Evolutionary conservation across 1,140 invertebrate genomes (phyloP), one percentile per base, ranked within the genome.

Genomic region (Bursaphelenchus mucronatus): DNA sequence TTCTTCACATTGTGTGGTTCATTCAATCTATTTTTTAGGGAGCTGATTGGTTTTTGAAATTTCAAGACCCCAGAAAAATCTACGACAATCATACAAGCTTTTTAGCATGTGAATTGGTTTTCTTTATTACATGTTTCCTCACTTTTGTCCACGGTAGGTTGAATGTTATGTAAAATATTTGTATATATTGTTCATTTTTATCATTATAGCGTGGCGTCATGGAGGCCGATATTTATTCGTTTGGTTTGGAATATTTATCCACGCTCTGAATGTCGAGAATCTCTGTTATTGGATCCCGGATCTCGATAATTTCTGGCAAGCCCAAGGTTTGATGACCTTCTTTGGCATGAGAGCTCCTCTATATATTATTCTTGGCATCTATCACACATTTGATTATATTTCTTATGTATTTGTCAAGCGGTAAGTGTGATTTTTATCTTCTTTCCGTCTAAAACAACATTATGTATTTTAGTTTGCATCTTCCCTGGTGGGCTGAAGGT

Each of bases 21-120:
- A 19, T 67, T 1, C 71, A 51, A 30, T 40, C 67, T 39, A 39
- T 61, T 80, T n/a, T 83, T 65, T 64, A 84, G 83, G 70, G 75
- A 50, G 61, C 79, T 50, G 79, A 82, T 59, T 84, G 83, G 83
- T 79, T 82, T 69, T 80, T 83, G 50, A 74, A 78, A 46, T 79
- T 80, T 46, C 76, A 83, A 53, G 71, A 81, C 65, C 76, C 82
- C 1, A 19, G 59, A 15, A 81, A 83, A 17, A 83, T 83, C 30
- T 74, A 70, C 44, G 79, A 82, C 53, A 78, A 82, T 46, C 82
- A 84, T 71, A 76, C 75, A 9, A 78, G 74, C 11, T 84, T 79
- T 61, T 70, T 84, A 7, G 73, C 73, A 19, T 76, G 70, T 58
- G 83, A 84, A 69, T 44, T 83, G 19, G 52, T 78, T 17, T 79